Conservation (phyloP, 1,140 invertebrate species). For the Anastatus disparis region DNA sequence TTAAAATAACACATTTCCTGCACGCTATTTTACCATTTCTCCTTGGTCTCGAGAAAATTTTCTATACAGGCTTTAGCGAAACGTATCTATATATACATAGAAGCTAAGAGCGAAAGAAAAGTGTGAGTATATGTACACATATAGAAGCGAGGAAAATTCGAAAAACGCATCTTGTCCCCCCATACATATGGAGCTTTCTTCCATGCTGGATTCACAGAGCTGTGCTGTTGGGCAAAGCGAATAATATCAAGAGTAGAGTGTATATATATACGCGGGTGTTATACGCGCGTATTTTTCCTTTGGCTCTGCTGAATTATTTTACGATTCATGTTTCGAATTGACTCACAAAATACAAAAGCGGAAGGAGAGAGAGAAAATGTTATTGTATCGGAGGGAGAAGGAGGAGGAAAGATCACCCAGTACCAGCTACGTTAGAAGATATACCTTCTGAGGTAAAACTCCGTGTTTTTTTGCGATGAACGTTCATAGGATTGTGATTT, state of each 20-base stretch:
- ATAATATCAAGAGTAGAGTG: no score
- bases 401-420: no score
- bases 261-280: no score
- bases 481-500: neutral
- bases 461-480: conserved; percentile 57
- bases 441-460: conserved; percentile 58
- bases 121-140: no score
- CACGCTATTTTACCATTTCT: neutral
- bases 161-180: conserved; percentile 48
- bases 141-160: conserved; percentile 34
- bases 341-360: conserved; percentile 68
- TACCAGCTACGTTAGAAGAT: conserved; percentile 46
- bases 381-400: conserved; percentile 56
- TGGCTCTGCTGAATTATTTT: conserved; percentile 65
- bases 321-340: conserved; percentile 69
- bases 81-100: no score
- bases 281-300: conserved; percentile 59
- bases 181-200: conserved; percentile 62
- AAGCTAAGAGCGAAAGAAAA: neutral
- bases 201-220: conserved; percentile 42
- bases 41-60: neutral
- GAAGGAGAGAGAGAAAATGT: conserved; percentile 64
- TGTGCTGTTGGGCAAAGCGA: no score
- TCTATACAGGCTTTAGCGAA: no score
- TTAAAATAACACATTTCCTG: neutral